Percentiles rank a stretch among this genome's conserved stretches.
Conservation (phyloP, 2,797 vertebrate species). For the Tapirus indicus region DNA sequence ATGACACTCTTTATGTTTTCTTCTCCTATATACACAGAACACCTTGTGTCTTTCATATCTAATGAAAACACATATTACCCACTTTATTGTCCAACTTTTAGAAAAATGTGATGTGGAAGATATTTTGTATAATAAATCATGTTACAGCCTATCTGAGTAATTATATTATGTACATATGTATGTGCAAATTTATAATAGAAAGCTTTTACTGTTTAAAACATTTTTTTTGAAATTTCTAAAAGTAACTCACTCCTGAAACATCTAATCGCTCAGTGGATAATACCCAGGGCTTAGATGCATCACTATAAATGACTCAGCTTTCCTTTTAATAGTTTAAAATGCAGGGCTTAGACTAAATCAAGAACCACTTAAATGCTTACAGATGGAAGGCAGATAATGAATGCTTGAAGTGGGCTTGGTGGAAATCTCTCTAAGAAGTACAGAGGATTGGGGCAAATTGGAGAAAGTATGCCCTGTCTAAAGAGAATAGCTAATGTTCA, state of each 20-base stretch:
- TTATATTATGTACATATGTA: neutral
- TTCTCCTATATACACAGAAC: neutral
- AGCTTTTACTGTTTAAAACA: constrained; percentile 57
- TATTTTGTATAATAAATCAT: constrained; percentile 52
- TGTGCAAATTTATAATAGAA: constrained; percentile 28
- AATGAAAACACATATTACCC: constrained; percentile 1
- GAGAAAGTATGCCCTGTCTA: neutral
- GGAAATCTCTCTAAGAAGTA: constrained; percentile 49
- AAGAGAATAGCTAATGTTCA: constrained; percentile 18
- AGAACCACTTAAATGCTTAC: constrained; percentile 56
- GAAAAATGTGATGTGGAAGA: constrained; percentile 13
- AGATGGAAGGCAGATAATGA: constrained; percentile 57
- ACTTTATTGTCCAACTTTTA: constrained; percentile 18
- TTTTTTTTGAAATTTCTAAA: constrained; percentile 64
- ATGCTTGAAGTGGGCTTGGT: neutral
- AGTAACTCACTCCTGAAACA: constrained; percentile 54
- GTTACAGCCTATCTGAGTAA: constrained; percentile 7
- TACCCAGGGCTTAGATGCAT: constrained; percentile 59
- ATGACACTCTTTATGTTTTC: neutral
- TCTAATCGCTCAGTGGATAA: neutral
- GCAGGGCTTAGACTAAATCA: constrained; percentile 58
- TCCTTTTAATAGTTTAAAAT: constrained; percentile 73
- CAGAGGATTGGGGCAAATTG: neutral
- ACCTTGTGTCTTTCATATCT: neutral
- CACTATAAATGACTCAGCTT: constrained; percentile 60